phyloP scores from a whole-genome alignment of 2,888 invertebrate genomes.

The Nebria brevicollis region DNA sequence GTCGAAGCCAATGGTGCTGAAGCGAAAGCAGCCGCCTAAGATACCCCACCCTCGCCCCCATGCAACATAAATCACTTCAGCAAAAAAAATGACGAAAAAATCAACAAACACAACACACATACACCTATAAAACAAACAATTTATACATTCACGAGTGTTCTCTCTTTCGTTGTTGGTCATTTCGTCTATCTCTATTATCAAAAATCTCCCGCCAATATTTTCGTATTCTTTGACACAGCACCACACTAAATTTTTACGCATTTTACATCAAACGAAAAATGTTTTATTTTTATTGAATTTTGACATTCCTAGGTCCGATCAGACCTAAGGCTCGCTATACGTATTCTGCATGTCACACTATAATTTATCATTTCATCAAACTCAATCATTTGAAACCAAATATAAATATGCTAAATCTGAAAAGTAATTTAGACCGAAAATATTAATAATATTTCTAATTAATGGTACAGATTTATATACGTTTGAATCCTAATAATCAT shows the following conservation, averaged over 20 bases:
- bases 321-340: not conserved
- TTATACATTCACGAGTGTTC: not conserved
- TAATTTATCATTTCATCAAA: not conserved
- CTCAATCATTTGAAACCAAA: too few relatives aligned
- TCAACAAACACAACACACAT: not conserved
- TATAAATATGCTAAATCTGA: too few relatives aligned
- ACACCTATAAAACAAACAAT: not conserved
- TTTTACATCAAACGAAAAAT: slow-evolving; percentile 36
- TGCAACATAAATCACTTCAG: not conserved
- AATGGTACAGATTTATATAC: too few relatives aligned
- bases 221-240: slow-evolving; percentile 37
- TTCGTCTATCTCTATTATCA: not conserved
- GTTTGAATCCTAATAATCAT: too few relatives aligned
- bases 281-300: slow-evolving; percentile 50
- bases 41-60: slow-evolving; percentile 9
- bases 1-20: slow-evolving; percentile 67
- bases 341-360: not conserved
- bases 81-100: not conserved
- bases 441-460: too few relatives aligned
- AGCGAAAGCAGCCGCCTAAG: slow-evolving; percentile 69
- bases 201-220: not conserved
- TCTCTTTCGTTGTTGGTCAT: not conserved
- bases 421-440: too few relatives aligned
- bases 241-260: slow-evolving; percentile 42
- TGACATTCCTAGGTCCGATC: slow-evolving; percentile 40